Evolutionary conservation across 2,888 invertebrate genomes (phyloP).

Genomic region (Labia minor): DNA sequence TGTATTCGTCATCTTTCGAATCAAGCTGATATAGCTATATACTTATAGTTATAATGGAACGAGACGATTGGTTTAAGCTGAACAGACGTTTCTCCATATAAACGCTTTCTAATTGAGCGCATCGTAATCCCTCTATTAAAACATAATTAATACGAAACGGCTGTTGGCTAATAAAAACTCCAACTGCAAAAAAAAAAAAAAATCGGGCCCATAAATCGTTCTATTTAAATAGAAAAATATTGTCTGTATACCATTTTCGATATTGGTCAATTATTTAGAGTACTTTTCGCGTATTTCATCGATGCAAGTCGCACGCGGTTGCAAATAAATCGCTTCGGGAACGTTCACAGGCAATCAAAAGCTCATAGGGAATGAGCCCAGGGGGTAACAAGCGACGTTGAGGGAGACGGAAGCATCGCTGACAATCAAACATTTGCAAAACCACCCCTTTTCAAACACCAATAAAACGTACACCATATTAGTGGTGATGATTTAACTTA

Average conservation of each 20-base stretch:
- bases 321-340: not conserved
- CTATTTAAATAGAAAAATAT: not conserved
- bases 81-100: too few species aligned
- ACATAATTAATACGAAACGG: not conserved
- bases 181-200: not conserved
- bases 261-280: not conserved
- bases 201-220: not conserved
- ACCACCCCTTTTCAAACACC: too few species aligned
- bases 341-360: not conserved
- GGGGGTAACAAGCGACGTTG: not conserved
- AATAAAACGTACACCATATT: too few species aligned
- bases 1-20: too few species aligned
- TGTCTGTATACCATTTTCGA: not conserved
- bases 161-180: not conserved
- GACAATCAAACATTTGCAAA: not conserved
- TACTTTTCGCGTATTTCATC: not conserved
- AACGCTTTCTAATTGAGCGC: not conserved
- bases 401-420: not conserved
- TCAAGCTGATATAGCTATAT: too few species aligned
- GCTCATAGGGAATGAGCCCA: not conserved
- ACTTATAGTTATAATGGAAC: too few species aligned
- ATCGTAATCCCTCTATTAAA: not conserved
- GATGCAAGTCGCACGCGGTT: not conserved
- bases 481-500: too few species aligned
- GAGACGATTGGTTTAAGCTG: too few species aligned